phyloP scores from a whole-genome alignment of 2,113 vertebrate genomes.

The Ameiurus melas region DNA sequence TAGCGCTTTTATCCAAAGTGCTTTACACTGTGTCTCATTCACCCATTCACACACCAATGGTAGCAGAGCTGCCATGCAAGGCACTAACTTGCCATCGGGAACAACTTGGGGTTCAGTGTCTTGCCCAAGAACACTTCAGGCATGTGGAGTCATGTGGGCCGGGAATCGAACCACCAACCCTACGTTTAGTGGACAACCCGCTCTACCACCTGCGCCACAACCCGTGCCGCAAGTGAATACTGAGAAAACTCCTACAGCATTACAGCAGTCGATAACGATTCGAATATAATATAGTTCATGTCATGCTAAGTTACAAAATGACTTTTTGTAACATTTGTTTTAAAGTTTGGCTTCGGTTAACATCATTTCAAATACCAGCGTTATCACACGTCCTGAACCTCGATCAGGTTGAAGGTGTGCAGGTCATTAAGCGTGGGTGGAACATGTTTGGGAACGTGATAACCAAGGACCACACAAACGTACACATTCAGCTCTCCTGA shows the following conservation, averaged over 20 bases:
- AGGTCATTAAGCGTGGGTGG: background rate
- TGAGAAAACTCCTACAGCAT: background rate
- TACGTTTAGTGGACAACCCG: too few species aligned
- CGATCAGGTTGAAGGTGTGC: background rate
- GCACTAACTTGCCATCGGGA: too few species aligned
- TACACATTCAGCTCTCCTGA: conserved; percentile 1
- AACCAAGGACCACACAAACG: conserved; percentile 4
- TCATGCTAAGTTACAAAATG: background rate
- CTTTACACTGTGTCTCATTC: too few species aligned
- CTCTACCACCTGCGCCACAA: too few species aligned
- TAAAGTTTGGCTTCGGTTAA: background rate
- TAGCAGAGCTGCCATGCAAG: too few species aligned
- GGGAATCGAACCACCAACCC: too few species aligned
- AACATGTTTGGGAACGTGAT: background rate
- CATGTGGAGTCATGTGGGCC: too few species aligned
- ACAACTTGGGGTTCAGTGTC: too few species aligned
- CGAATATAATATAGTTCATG: background rate
- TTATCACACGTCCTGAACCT: background rate
- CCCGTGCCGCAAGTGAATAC: too few species aligned
- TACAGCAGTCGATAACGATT: background rate
- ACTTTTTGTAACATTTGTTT: background rate
- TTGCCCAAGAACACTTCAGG: too few species aligned
- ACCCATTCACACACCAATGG: too few species aligned
- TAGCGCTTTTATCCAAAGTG: too few species aligned
- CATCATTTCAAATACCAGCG: background rate